These are phyloP conservation scores for Portunus trituberculatus DNA, from an alignment of 1,140 invertebrate genomes.

Conservation along the genomic window DNA sequence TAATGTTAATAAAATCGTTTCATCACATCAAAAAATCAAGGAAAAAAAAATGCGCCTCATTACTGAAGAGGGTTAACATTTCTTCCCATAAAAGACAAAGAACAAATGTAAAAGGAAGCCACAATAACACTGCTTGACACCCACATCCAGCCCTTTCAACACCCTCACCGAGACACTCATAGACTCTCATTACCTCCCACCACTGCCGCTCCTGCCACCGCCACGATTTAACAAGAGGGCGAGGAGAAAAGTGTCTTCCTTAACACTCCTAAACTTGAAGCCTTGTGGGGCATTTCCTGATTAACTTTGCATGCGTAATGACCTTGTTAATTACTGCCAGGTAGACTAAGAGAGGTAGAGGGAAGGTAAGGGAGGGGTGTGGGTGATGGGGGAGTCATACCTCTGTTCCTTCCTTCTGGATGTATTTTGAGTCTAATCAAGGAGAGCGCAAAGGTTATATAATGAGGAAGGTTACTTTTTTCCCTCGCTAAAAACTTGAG, in stretches of 20 bases:
- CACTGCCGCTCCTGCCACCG: too few relatives aligned
- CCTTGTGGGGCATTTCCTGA: constrained; percentile 10
- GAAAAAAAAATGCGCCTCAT: too few relatives aligned
- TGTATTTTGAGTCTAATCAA: constrained; percentile 12
- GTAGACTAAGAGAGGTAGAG: not conserved
- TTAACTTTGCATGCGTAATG: constrained; percentile 13
- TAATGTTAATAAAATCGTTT: too few relatives aligned
- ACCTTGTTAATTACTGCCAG: constrained; percentile 12
- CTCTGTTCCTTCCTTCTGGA: not conserved
- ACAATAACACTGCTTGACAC: too few relatives aligned
- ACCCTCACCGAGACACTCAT: too few relatives aligned
- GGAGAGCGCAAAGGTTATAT: not conserved
- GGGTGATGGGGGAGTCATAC: not conserved
- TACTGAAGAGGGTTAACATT: too few relatives aligned
- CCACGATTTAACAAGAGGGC: not conserved
- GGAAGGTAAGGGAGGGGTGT: too few relatives aligned
- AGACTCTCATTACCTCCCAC: too few relatives aligned
- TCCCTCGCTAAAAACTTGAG: not conserved
- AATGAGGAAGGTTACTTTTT: not conserved
- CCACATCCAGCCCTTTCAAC: too few relatives aligned
- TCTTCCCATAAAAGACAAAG: too few relatives aligned
- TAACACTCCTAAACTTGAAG: constrained; percentile 3
- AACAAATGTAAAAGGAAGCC: too few relatives aligned
- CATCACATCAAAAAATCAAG: too few relatives aligned
- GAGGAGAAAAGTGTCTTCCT: not conserved